phyloP scores from a whole-genome alignment of 1,140 invertebrate species.

The Lethrus apterus region DNA sequence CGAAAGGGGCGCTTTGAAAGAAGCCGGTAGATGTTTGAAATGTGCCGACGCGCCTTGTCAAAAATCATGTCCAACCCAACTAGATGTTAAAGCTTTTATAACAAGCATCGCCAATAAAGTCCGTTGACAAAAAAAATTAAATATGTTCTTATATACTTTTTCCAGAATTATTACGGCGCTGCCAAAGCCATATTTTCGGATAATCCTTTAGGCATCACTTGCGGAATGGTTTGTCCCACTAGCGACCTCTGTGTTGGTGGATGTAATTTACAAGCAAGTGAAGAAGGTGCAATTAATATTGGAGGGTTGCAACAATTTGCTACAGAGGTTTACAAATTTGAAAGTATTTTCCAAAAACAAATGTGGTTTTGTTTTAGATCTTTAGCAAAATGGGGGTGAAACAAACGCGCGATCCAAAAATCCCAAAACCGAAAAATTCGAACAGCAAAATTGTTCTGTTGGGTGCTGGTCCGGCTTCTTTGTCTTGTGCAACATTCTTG shows the following conservation, averaged over 20 bases:
- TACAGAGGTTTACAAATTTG: slow-evolving; percentile 60
- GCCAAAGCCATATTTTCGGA: slow-evolving; percentile 95
- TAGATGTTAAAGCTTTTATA: slow-evolving; percentile 96
- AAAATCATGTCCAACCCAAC: slow-evolving; percentile 95
- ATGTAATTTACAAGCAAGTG: slow-evolving; percentile 90
- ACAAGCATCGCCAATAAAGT: slow-evolving; percentile 93
- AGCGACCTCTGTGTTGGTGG: slow-evolving; percentile 97
- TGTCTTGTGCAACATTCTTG: slow-evolving; percentile 94
- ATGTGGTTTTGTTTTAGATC: slow-evolving; percentile 47
- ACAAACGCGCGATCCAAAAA: slow-evolving; percentile 72
- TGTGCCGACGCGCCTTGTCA: slow-evolving; percentile 98
- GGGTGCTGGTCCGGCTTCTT: slow-evolving; percentile 92
- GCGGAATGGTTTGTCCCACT: slow-evolving; percentile 98
- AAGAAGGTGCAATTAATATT: slow-evolving; percentile 98
- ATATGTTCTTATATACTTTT: slow-evolving; percentile 14
- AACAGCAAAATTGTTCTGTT: slow-evolving; percentile 79
- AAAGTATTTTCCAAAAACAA: not conserved
- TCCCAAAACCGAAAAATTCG: slow-evolving; percentile 49
- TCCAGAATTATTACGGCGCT: slow-evolving; percentile 94
- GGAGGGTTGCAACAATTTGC: slow-evolving; percentile 97
- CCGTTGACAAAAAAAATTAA: not conserved
- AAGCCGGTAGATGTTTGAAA: slow-evolving; percentile 89
- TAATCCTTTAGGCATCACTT: slow-evolving; percentile 92
- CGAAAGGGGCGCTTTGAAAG: slow-evolving; percentile 84
- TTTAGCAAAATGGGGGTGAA: slow-evolving; percentile 91